Evolutionary conservation across 2,888 invertebrate species (phyloP).

Genomic region (Netelia inedita): DNA sequence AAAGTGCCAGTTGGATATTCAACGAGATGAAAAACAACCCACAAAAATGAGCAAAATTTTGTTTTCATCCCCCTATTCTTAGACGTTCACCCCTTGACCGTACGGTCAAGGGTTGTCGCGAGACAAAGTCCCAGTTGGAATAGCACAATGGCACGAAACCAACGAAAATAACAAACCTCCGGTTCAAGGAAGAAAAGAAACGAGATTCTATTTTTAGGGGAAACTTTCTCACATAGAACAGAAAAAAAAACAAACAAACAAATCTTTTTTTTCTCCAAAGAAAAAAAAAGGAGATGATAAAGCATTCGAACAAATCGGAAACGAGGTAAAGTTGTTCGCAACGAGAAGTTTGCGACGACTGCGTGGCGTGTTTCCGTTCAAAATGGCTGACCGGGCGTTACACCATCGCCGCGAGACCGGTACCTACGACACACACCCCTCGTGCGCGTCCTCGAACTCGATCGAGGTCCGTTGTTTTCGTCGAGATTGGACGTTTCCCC

Average conservation of each 20-base stretch:
- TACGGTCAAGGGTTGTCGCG: too few relatives aligned
- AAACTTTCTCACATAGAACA: background rate
- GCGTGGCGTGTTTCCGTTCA: constrained; percentile 55
- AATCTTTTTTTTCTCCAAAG: background rate
- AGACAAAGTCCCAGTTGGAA: too few relatives aligned
- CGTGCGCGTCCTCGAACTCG: constrained; percentile 19
- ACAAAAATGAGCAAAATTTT: too few relatives aligned
- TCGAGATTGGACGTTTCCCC: constrained; percentile 48
- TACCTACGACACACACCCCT: constrained; percentile 35
- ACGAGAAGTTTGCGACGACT: constrained; percentile 33
- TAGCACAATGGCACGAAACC: too few relatives aligned
- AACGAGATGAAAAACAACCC: too few relatives aligned
- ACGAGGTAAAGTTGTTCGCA: constrained; percentile 43
- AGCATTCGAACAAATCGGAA: constrained; percentile 5
- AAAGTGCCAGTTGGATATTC: too few relatives aligned
- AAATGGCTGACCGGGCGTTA: constrained; percentile 63
- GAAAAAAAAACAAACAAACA: constrained; percentile 2
- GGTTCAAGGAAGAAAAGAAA: background rate
- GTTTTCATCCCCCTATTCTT: too few relatives aligned
- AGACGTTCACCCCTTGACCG: too few relatives aligned
- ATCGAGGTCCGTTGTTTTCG: constrained; percentile 54
- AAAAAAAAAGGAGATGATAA: constrained; percentile 7
- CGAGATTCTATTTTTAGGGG: constrained; percentile 7
- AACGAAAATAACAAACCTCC: too few relatives aligned
- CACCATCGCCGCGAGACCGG: background rate